phyloP scores from a whole-genome alignment of 2,888 invertebrate genomes.

The Orthosia cruda region DNA sequence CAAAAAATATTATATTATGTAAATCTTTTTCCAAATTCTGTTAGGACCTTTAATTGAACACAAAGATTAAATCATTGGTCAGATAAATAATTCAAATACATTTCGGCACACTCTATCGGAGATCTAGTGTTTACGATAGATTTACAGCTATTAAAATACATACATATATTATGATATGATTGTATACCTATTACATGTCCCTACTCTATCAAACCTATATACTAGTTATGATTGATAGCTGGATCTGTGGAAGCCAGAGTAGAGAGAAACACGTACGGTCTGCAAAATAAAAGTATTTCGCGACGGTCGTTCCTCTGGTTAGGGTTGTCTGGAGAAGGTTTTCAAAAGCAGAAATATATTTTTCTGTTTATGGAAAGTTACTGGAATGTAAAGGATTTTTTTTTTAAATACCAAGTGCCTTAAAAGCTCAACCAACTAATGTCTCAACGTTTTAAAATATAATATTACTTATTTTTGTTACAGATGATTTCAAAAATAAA shows the following conservation, averaged over 20 bases:
- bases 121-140: neutral
- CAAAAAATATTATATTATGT: too few relatives aligned
- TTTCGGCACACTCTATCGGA: neutral
- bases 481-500: too few relatives aligned
- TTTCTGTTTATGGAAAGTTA: too few relatives aligned
- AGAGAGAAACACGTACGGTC: slow-evolving; percentile 33
- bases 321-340: slow-evolving; percentile 39
- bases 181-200: neutral
- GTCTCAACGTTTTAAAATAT: too few relatives aligned
- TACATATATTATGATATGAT: neutral
- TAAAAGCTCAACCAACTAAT: too few relatives aligned
- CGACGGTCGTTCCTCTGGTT: slow-evolving; percentile 27
- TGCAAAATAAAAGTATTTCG: slow-evolving; percentile 52
- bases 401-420: too few relatives aligned
- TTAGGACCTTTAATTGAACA: too few relatives aligned
- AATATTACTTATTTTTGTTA: too few relatives aligned
- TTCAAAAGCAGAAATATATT: neutral
- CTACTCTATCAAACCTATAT: slow-evolving; percentile 38
- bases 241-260: slow-evolving; percentile 36
- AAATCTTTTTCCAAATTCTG: too few relatives aligned
- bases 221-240: slow-evolving; percentile 57
- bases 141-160: slow-evolving; percentile 5
- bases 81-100: neutral
- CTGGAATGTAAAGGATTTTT: too few relatives aligned
- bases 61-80: too few relatives aligned